Evolutionary conservation across 2,797 vertebrate species (phyloP).

Genomic region (Arctocebus calabarensis): DNA sequence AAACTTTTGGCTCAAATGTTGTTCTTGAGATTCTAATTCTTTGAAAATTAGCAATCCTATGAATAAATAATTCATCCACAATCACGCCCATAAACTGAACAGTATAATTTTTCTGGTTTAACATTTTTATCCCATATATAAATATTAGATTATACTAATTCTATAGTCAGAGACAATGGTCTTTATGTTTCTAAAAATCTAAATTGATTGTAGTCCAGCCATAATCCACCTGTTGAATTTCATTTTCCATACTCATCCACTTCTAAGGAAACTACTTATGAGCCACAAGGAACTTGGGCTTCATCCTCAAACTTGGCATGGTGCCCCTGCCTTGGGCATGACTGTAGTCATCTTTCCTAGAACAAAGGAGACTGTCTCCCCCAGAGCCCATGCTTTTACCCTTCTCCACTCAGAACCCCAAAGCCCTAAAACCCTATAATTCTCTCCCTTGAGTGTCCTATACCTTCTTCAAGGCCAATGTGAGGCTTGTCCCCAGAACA

Average conservation of each 20-base stretch:
- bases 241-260: background rate
- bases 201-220: background rate
- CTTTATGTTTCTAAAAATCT: background rate
- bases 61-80: background rate
- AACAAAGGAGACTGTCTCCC: background rate
- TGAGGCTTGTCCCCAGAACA: background rate
- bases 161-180: background rate
- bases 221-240: background rate
- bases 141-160: slow-evolving; percentile 6
- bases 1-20: background rate
- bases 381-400: background rate
- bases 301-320: background rate
- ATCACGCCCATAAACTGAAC: background rate
- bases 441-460: background rate
- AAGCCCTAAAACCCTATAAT: background rate
- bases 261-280: background rate
- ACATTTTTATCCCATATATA: background rate
- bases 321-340: background rate
- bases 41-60: background rate
- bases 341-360: background rate
- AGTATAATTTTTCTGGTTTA: background rate
- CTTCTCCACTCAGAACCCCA: background rate
- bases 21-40: background rate
- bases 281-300: background rate
- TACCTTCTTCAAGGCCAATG: background rate